Evolutionary conservation across 2,797 vertebrate genomes (phyloP), one percentile per base, ranked within the genome.

Genomic region (Lophotriccus pileatus): DNA sequence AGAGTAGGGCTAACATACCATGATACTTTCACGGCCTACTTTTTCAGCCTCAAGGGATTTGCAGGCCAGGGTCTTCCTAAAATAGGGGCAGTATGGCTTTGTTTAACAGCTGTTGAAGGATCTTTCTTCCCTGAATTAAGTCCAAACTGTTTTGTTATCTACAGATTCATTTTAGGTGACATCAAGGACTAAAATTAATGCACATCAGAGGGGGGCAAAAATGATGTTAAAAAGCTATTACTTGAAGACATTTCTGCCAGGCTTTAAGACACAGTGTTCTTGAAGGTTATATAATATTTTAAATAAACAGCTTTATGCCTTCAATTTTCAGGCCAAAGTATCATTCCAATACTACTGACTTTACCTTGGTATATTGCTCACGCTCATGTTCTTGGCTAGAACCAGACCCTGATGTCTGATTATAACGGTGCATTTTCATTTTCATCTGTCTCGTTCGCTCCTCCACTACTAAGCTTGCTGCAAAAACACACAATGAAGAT

Each of bases 331-430:
- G 94, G 85, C 82, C 87, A 91, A 93, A 94, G 56, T 94, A 96
- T 52, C 41, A 63, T 59, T 96, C 79, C 89, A 93, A 93, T 87
- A 94, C 88, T 95, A 90, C 95, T 97, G 94, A 95, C 89, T 96
- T 98, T 97, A 99, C 98, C 98, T 99, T 99, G 97, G 98, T 98
- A 98, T 99, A 99, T 95, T 99, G 98, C 97, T 99, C 99, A 93
- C 97, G 98, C 96, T 99, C 98, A 92, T 98, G 98, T 98, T 99
- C 98, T 87, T 99, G 99, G 98, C 99, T 99, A 98, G 99, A 99
- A 97, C 98, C 98, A 98, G 98, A 97, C 97, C 98, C 98, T 97
- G 98, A 97, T 93, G 99, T 99, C 97, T 99, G 99, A 97, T 99
- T 98, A 98, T 98, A 99, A 97, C 99, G 98, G 94, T 99, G 98